A percentile compares a stretch with the other conserved stretches of the same genome.
Evolutionary conservation across 2,113 vertebrate genomes (phyloP).

Genomic region (Aythya baeri): DNA sequence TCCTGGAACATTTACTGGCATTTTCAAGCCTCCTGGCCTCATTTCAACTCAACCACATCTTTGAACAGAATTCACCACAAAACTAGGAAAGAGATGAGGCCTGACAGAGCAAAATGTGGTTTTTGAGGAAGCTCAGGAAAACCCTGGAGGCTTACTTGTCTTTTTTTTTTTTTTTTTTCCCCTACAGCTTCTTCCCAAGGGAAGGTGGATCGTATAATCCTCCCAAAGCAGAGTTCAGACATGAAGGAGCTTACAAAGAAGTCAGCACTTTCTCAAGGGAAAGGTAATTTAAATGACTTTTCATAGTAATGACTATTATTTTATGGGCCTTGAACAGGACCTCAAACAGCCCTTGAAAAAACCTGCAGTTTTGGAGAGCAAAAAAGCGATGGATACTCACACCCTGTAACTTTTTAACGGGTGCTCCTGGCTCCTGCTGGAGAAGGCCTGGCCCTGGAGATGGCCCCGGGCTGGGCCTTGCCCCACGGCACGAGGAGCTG

Average conservation of each 20-base stretch:
- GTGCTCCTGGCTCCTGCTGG: background rate
- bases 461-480: background rate
- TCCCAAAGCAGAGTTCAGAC: background rate
- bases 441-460: background rate
- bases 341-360: background rate
- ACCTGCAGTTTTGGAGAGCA: rapidly evolving
- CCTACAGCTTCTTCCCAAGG: background rate
- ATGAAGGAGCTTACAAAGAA: background rate
- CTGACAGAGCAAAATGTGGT: background rate
- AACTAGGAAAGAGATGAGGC: background rate
- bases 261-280: background rate
- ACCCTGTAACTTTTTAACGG: background rate
- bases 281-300: background rate
- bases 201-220: background rate
- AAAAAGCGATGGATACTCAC: background rate
- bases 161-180: background rate
- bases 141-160: background rate
- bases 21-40: background rate
- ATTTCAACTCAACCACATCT: background rate
- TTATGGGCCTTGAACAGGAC: background rate
- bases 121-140: background rate
- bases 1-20: background rate
- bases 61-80: background rate
- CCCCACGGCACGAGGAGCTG: rapidly evolving
- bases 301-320: background rate